A percentile compares a stretch with the other conserved stretches of the same genome.
phyloP scores from a whole-genome alignment of 2,113 vertebrate species.

The Dicentrarchus labrax region DNA sequence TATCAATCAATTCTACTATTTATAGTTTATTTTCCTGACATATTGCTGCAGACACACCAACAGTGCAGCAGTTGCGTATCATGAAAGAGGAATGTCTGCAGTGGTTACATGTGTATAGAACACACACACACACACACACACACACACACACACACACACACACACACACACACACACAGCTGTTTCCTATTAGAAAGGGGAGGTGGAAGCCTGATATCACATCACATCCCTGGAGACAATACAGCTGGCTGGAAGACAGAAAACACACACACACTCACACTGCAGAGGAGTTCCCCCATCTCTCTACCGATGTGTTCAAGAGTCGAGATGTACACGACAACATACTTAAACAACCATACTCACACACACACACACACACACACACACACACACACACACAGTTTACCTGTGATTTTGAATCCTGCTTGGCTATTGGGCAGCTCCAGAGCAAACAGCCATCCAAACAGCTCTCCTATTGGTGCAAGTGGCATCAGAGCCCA shows the following conservation, averaged over 20 bases:
- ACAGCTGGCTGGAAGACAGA: constrained; percentile 55
- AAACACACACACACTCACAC: constrained; percentile 43
- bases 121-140: constrained; percentile 47
- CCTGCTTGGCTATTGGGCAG: constrained; percentile 91
- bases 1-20: constrained; percentile 9
- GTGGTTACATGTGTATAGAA: constrained; percentile 16
- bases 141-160: constrained; percentile 47
- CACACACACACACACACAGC: constrained; percentile 62
- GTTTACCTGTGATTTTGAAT: constrained; percentile 92
- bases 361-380: not conserved
- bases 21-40: not conserved
- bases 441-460: constrained; percentile 96
- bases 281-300: constrained; percentile 47
- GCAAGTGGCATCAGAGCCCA: constrained; percentile 91
- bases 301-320: constrained; percentile 27
- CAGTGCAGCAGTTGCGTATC: constrained; percentile 7
- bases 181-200: constrained; percentile 71
- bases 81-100: constrained; percentile 32
- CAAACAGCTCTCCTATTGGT: constrained; percentile 91
- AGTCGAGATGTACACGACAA: constrained; percentile 1
- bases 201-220: constrained; percentile 71
- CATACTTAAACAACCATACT: not conserved
- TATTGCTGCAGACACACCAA: not conserved
- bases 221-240: constrained; percentile 72
- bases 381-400: not conserved